Base-by-base conservation (phyloP, 2,797 vertebrate species). In the Orestias chungarensis region DNA sequence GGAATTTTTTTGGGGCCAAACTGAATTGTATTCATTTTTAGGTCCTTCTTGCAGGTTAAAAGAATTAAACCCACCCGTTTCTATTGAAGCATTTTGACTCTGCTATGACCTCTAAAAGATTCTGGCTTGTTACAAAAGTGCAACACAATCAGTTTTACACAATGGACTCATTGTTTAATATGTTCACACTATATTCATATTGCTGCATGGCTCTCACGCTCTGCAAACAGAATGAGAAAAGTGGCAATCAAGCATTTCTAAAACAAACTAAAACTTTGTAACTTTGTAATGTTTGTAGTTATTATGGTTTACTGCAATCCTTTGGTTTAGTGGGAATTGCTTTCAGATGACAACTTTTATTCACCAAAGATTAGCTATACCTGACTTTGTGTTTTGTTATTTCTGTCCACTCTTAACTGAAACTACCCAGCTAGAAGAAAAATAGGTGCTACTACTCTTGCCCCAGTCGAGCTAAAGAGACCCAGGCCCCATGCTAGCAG, bases 401-500 rank as follows among this genome's bases (percentile, higher is more conserved):
- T 67, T 40, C 33, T 40, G 14, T 43, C 61, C 1, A n/a, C 18
- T 25, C 54, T 27, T 18, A 67, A 78, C 3, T 57, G 43, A 75
- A 85, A 73, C 59, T 20, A 64, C 42, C 10, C 31, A 12, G 43
- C 33, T 38, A 17, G 2, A 71, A 66, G 18, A 79, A 65, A 68
- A 75, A 40, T 40, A 29, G 0, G 10, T 33, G 12, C 71, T 54
- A 35, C 66, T 76, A 44, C 52, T 62, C 29, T 75, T 25, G 50
- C 35, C 50, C 25, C 35, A 3, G 27, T 50, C 69, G 18, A 55
- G 40, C 70, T 71, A 49, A 27, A 66, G 54, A 66, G 67, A 70
- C 50, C 76, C 66, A 68, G 75, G 70, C 62, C 23, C 2, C 11
- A 1, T 27, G 42, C 67, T 64, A 54, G 76, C 74, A 71, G 68